These are phyloP conservation scores for Serinus canaria DNA, from an alignment of 2,113 vertebrate genomes.

Conservation along the genomic window DNA sequence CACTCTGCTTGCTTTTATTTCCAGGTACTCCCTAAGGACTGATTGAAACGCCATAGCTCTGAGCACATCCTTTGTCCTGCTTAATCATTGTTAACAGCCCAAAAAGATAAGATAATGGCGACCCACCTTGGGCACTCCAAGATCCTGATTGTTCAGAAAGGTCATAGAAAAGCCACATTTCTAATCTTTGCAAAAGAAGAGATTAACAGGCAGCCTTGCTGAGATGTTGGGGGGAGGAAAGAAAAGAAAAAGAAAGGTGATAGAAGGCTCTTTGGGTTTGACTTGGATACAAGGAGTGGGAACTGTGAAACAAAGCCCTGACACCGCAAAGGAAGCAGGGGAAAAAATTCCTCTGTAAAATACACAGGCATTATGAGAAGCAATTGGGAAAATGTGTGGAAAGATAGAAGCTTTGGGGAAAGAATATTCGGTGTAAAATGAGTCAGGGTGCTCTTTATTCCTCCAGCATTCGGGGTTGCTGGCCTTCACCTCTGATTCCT, in stretches of 20 bases:
- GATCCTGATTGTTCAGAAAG: slow-evolving; percentile 57
- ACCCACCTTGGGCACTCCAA: slow-evolving; percentile 29
- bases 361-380: not conserved
- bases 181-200: slow-evolving; percentile 43
- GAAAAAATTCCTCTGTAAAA: not conserved
- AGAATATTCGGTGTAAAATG: not conserved
- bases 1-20: slow-evolving; percentile 32
- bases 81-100: slow-evolving; percentile 41
- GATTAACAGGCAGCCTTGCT: slow-evolving; percentile 42
- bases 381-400: not conserved
- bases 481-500: not conserved
- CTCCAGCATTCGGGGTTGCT: not conserved
- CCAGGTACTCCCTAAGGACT: not conserved
- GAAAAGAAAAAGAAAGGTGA: slow-evolving; percentile 1
- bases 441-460: not conserved
- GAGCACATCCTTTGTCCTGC: slow-evolving; percentile 37
- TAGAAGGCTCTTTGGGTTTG: not conserved
- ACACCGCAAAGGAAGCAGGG: not conserved
- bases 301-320: not conserved
- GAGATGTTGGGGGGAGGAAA: not conserved
- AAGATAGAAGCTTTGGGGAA: not conserved
- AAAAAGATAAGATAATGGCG: slow-evolving; percentile 42
- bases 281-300: not conserved
- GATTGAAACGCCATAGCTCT: not conserved
- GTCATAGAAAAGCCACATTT: slow-evolving; percentile 46